Conservation (phyloP, 1,140 invertebrate species). For the Acromyrmex echinatior region DNA sequence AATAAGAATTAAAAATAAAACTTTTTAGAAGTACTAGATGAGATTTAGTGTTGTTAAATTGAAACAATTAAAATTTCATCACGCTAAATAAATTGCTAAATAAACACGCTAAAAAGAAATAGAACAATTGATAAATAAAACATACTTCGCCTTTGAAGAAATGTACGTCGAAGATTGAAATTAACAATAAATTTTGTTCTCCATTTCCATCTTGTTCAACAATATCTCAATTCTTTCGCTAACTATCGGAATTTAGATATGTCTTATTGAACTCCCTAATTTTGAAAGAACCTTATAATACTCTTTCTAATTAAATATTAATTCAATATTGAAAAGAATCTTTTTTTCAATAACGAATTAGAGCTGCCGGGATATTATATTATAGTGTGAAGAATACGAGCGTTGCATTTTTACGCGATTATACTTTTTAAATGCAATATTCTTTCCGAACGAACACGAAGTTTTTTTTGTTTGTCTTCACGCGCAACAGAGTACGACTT, state of each 20-base stretch:
- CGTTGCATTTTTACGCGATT: not conserved
- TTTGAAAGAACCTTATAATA: not conserved
- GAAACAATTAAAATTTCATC: not conserved
- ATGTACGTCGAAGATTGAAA: not conserved
- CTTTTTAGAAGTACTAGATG: not conserved
- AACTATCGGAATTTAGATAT: not conserved
- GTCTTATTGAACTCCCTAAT: not conserved
- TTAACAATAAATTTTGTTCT: not conserved
- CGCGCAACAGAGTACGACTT: constrained; percentile 45
- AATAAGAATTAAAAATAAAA: not conserved
- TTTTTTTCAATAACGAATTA: not conserved
- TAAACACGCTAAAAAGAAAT: not conserved
- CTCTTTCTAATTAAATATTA: not conserved
- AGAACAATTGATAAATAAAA: not conserved
- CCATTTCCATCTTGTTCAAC: not conserved
- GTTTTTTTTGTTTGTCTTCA: not conserved
- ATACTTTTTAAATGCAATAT: constrained; percentile 16
- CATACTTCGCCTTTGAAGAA: not conserved
- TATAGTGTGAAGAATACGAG: not conserved
- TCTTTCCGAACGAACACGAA: constrained; percentile 12
- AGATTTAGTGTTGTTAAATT: not conserved
- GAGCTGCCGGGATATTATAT: constrained; percentile 11
- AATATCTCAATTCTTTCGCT: constrained; percentile 1
- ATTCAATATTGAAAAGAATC: not conserved
- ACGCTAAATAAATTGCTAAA: not conserved